Percentiles rank a stretch among this genome's conserved stretches.
These are phyloP conservation scores for Hydrolagus colliei DNA, from an alignment of 2,797 vertebrate species.

Conservation along the genomic window DNA sequence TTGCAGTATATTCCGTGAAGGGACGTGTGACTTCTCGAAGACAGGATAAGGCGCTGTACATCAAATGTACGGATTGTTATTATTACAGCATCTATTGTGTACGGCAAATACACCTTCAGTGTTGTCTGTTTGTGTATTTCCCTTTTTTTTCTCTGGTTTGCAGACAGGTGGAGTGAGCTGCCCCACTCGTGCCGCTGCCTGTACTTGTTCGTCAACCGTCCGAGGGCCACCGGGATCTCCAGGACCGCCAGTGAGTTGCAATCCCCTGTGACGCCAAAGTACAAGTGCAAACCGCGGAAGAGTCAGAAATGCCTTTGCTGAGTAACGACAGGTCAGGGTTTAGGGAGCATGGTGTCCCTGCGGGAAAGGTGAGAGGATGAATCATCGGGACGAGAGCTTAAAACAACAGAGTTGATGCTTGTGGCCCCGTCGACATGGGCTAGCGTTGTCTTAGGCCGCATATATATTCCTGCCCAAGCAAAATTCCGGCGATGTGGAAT, in stretches of 20 bases:
- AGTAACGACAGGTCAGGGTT: no score
- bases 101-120: not conserved
- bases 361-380: no score
- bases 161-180: slow-evolving; percentile 81
- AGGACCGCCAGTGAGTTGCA: slow-evolving; percentile 66
- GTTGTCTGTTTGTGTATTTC: not conserved
- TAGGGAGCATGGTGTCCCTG: no score
- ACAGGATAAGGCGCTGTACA: no score
- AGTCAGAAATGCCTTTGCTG: slow-evolving; percentile 47
- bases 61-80: not conserved
- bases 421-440: no score
- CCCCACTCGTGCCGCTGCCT: slow-evolving; percentile 61
- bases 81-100: not conserved
- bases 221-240: slow-evolving; percentile 68
- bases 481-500: no score
- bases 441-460: no score
- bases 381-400: no score
- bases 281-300: slow-evolving; percentile 34
- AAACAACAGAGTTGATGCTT: no score
- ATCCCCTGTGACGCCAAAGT: not conserved
- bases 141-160: slow-evolving; percentile 33
- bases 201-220: slow-evolving; percentile 65
- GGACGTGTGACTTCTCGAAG: no score
- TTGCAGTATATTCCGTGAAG: no score
- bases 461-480: no score